A percentile compares a stretch with the other conserved stretches of the same genome.
Evolutionary conservation across 2,797 vertebrate genomes (phyloP).

Genomic region (Leptoclinus maculatus): DNA sequence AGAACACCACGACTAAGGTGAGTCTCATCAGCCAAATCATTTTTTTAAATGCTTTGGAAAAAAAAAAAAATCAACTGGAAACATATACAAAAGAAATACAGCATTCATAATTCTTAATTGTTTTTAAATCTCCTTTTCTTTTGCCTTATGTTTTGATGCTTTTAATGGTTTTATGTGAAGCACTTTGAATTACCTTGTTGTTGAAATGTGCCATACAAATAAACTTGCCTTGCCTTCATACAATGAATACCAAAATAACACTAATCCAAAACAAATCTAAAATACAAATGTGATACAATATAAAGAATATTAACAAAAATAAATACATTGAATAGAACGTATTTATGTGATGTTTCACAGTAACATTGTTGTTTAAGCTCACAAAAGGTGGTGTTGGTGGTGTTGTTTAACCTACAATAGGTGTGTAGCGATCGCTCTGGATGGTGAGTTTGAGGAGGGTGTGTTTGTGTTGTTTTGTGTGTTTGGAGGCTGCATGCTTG

Average conservation of each 20-base stretch:
- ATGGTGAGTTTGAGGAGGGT: neutral
- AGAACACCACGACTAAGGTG: constrained; percentile 58
- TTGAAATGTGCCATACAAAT: too few species aligned
- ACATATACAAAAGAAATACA: neutral
- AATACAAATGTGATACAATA: neutral
- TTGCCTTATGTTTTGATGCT: too few species aligned
- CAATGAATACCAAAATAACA: neutral
- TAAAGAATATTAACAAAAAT: neutral
- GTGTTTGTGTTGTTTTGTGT: constrained; percentile 42
- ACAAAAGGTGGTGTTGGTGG: neutral
- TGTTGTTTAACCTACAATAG: neutral
- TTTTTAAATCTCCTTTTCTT: too few species aligned
- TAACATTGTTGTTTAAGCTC: neutral
- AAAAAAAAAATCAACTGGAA: neutral
- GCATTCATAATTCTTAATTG: too few species aligned
- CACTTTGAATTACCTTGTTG: too few species aligned
- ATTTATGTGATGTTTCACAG: neutral
- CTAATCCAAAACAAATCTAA: neutral
- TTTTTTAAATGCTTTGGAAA: neutral
- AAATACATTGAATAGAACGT: neutral
- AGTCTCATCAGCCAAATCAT: neutral
- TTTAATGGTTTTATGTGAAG: too few species aligned
- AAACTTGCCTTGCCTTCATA: too few species aligned
- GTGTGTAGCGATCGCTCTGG: neutral
- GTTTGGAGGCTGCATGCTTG: constrained; percentile 4